phyloP scores from a whole-genome alignment of 2,888 invertebrate genomes.

The Andrena trimmerana region DNA sequence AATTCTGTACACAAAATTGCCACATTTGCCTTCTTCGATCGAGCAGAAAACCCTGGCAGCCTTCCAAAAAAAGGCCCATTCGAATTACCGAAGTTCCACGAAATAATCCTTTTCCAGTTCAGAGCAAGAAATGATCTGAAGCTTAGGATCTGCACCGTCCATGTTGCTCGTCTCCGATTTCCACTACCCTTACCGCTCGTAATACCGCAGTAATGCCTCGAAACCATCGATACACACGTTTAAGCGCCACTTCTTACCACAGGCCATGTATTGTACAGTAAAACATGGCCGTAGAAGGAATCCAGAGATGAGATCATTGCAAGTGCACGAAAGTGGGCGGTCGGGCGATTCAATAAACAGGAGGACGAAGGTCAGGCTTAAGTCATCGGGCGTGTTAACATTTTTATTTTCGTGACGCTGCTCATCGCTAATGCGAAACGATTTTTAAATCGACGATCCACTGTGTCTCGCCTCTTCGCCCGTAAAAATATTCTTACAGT shows the following conservation, averaged over 20 bases:
- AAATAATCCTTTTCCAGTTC: not conserved
- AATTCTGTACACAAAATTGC: no score
- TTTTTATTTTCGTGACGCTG: conserved; percentile 56
- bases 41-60: no score
- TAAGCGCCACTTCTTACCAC: not conserved
- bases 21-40: no score
- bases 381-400: conserved; percentile 71
- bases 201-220: conserved; percentile 1
- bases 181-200: not conserved
- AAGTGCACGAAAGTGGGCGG: conserved; percentile 75
- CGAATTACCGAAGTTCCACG: not conserved
- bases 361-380: conserved; percentile 74
- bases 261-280: conserved; percentile 44
- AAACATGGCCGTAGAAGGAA: conserved; percentile 68
- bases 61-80: not conserved
- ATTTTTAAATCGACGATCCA: conserved; percentile 22
- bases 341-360: conserved; percentile 64
- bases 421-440: conserved; percentile 21
- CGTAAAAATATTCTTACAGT: conserved; percentile 25
- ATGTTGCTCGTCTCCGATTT: not conserved
- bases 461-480: conserved; percentile 3
- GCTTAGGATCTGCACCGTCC: not conserved
- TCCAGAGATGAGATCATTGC: conserved; percentile 81
- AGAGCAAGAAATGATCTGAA: not conserved
- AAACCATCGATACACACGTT: conserved; percentile 32